Base-by-base conservation (phyloP, 2,888 invertebrate genomes). In the Microplitis deprimator region DNA sequence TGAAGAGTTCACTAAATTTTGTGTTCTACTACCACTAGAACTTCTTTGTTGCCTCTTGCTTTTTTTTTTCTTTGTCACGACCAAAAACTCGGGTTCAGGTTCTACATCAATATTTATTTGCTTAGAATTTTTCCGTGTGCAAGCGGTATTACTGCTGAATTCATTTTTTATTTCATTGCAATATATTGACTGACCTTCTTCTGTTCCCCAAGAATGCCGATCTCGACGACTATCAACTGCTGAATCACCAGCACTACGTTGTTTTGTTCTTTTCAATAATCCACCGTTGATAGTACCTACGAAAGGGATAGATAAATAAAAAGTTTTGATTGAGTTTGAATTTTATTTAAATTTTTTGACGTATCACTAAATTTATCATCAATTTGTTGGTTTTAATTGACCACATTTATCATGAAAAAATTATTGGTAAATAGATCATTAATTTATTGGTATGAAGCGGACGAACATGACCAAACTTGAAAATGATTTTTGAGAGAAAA, bases 21-120 rank as follows among this genome's bases (percentile, higher is more conserved):
- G 89, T 40, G 89, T 88, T 73, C 89, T 85, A 77, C 89, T 83
- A 73, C 89, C 89, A 73, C 89, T 90, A 62, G 88, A 89, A 80
- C 89, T 90, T 64, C 89, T 86, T 80, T 91, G 91, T 59, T 91
- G 89, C 83, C 94, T 93, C 86, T 95, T 95, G 85, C 95, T 95
- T 85, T 94, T 93, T 87, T 94, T 94, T 89, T 95, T 95, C 88
- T 96, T 96, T 88, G 95, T 96, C 73, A 96, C 96, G 73, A 95
- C 94, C 88, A 95, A 94, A 90, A 96, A 96, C 86, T 96, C 96
- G 10, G 94, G 88, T 84, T 91, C 89, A 70, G 88, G 86, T 83
- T 91, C 87, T 62, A 84, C 80, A 65, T 89, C 88, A 68, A 81
- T 80, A 79, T 85, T 86, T n/a, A 82, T 80, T 38, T 87, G 85